Evolutionary conservation across 2,113 vertebrate species (phyloP), one percentile per base, ranked within the genome.

Genomic region (Melierax canorus): DNA sequence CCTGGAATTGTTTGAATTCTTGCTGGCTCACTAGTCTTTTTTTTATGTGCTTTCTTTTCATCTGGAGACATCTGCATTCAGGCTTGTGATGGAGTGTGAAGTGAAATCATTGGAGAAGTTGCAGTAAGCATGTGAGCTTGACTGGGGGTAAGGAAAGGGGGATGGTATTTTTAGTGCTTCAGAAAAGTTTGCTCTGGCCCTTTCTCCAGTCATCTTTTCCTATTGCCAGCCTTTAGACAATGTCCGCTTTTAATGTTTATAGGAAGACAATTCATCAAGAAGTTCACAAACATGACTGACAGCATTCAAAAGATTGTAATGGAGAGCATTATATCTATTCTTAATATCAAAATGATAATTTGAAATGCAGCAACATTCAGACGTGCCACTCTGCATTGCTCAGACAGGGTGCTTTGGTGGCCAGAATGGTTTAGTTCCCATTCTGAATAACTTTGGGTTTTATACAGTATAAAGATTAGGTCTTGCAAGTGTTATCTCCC

Each of bases 1-100:
- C 60, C 68, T 87, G 86, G 55, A 82, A 90, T 92, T 94, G 55
- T 63, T 69, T 86, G 72, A 82, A 90, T 90, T 83, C 89, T 83
- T 79, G n/a, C 67, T 89, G 76, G 55, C 89, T 92, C 50, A 34
- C 43, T 26, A 39, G 75, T 36, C 7, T 22, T 58, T 58, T 59
- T 93, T 89, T 92, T 29, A 79, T 86, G 39, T 79, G 76, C n/a
- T 92, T 86, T 83, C 55, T 78, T 86, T 92, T 83, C 29, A 39
- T 86, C 77, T 60, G 77, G 71, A 87, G 55, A 66, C 21, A 46
- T 79, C 53, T 86, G 75, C 36, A 34, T 60, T 79, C 36, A 78
- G 67, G 22, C 27, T 86, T 62, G 36, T 73, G 64, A 77, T 86
- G 71, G 80, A 73, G 64, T 95, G 71, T 76, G 48, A 82, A 58